Conservation (phyloP, 2,888 invertebrate genomes). For the Pammene fasciana region DNA sequence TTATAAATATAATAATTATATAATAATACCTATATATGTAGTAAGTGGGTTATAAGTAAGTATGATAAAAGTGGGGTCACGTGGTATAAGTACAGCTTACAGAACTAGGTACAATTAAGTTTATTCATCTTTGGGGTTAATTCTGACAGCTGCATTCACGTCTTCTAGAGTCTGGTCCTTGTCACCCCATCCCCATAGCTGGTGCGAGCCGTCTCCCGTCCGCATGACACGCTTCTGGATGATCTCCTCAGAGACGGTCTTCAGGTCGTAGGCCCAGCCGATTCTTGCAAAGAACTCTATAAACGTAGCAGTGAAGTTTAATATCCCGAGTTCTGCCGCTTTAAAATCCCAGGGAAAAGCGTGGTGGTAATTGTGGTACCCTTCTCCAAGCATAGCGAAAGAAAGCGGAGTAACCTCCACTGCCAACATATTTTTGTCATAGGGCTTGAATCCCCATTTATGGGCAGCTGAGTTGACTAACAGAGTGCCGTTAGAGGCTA, state of each 20-base stretch:
- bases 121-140: conserved; percentile 83
- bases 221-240: conserved; percentile 87
- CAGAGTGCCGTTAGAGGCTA: conserved; percentile 89
- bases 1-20: too few species aligned
- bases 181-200: conserved; percentile 92
- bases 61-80: too few species aligned
- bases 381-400: conserved; percentile 87
- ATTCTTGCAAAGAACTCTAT: conserved; percentile 92
- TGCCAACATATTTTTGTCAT: conserved; percentile 89
- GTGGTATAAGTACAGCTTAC: too few species aligned
- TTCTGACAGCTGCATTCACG: conserved; percentile 80
- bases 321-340: conserved; percentile 88
- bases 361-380: conserved; percentile 95
- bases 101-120: too few species aligned
- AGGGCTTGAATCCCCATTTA: conserved; percentile 89
- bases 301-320: conserved; percentile 89
- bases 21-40: too few species aligned
- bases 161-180: conserved; percentile 85
- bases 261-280: conserved; percentile 94
- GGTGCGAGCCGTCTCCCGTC: conserved; percentile 89
- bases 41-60: too few species aligned
- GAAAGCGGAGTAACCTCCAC: conserved; percentile 85
- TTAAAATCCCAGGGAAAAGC: conserved; percentile 94
- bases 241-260: conserved; percentile 88
- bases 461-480: conserved; percentile 94